These are phyloP conservation scores for Leptinotarsa peninsularis DNA, from an alignment of 2,888 invertebrate species.

Conservation along the genomic window DNA sequence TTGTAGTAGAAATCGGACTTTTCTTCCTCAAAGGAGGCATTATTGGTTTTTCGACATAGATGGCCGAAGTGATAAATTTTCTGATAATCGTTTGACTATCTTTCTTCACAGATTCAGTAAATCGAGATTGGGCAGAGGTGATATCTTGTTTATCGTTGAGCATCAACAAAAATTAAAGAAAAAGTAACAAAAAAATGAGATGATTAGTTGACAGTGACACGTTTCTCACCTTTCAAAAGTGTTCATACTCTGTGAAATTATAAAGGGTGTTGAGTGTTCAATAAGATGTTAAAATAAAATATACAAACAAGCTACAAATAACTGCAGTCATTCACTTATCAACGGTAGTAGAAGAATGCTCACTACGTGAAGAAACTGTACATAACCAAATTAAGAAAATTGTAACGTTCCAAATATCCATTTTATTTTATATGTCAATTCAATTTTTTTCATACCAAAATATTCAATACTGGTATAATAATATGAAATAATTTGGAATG, in stretches of 20 bases:
- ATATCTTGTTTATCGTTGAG: conserved; percentile 27
- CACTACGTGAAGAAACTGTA: too few relatives aligned
- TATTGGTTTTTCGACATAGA: conserved; percentile 69
- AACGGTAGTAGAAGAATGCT: too few relatives aligned
- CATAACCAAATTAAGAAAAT: too few relatives aligned
- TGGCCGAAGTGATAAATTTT: conserved; percentile 73
- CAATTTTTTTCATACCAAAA: too few relatives aligned
- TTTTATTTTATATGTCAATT: too few relatives aligned
- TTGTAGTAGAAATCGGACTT: conserved; percentile 45
- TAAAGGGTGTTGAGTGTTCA: not conserved
- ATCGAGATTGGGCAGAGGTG: conserved; percentile 32
- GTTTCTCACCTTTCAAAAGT: not conserved
- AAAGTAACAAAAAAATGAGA: conserved; percentile 27
- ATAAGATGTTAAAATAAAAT: too few relatives aligned
- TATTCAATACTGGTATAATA: too few relatives aligned
- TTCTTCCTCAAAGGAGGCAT: conserved; percentile 52
- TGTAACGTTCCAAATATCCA: too few relatives aligned
- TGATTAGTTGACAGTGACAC: conserved; percentile 1
- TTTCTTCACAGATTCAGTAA: conserved; percentile 34
- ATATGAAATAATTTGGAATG: too few relatives aligned
- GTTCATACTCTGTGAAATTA: not conserved
- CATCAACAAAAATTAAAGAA: conserved; percentile 25
- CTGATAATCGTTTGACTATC: conserved; percentile 49
- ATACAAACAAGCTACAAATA: too few relatives aligned
- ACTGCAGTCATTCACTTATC: too few relatives aligned